Base-by-base conservation (phyloP, 1,140 invertebrate species). In the Nasonia longicornis region DNA sequence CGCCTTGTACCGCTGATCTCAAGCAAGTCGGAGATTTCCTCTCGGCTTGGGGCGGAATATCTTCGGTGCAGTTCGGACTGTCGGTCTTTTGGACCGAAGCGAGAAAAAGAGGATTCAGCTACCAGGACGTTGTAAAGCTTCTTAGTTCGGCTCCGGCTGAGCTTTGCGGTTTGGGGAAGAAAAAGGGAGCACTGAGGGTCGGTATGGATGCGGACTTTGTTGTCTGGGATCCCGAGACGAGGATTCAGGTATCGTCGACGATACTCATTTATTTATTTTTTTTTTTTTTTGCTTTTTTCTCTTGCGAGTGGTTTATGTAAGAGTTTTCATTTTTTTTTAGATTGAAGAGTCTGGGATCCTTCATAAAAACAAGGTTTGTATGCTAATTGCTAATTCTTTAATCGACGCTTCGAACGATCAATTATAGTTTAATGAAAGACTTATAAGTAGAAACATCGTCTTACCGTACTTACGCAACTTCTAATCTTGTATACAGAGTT, bases 191-290 rank as follows among this genome's bases (percentile, higher is more conserved):
- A 64, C 88, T 95, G 10, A 87, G 89, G 66, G 87, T 89, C 22
- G 94, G 94, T n/a, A 91, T 92, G 83, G 94, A 95, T 85, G 95
- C 94, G 0, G 95, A 96, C 88, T 92, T 96, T 77, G 93, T 95
- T 52, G 92, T 95, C 42, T 95, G 94, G 91, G 90, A 94, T 87
- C 94, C 94, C 1, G 91, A 94, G 6, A 91, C 84, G 88, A 86
- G 69, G 92, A 94, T 6, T 81, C 2, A 48, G 20, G 52, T 83
- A 63, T 42, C 6, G 38, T 42, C 26, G 26, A 26, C 26, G 26
- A 26, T 26, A 26, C 26, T 26, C 26, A 26, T 26, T 26, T 0
- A 42, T 66, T 38, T 0, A 38, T 76, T 71, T 0, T 10, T 71
- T 7, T 38, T 71, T 42, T 71, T 7, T 38, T 71, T 42, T 71